Evolutionary conservation across 2,113 vertebrate species (phyloP).

Genomic region (Australoheros scitulus): DNA sequence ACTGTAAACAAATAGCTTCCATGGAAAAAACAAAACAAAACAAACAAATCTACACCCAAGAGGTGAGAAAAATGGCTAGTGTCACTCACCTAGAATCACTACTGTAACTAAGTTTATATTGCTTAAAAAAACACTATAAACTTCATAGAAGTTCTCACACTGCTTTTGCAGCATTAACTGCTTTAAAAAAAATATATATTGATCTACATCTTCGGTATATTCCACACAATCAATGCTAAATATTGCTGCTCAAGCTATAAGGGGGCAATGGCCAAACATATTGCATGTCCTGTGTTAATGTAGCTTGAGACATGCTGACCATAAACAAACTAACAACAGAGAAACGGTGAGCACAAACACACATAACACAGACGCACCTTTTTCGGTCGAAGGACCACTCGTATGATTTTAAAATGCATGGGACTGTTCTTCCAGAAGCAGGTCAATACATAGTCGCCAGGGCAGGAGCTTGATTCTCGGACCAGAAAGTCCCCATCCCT

Average conservation of each 20-base stretch:
- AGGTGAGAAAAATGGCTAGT: not conserved
- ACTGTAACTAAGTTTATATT: not conserved
- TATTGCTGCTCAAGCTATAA: not conserved
- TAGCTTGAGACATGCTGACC: not conserved
- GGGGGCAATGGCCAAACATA: not conserved
- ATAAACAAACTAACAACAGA: too few species aligned
- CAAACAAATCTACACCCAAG: not conserved
- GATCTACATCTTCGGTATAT: not conserved
- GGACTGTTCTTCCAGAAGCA: constrained; percentile 81
- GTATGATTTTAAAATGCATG: constrained; percentile 89
- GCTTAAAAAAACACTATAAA: not conserved
- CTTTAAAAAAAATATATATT: not conserved
- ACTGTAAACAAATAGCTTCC: not conserved
- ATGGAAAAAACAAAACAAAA: not conserved
- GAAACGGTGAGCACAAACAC: not conserved
- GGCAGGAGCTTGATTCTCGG: constrained; percentile 77
- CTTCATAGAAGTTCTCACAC: not conserved
- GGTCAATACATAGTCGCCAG: constrained; percentile 83
- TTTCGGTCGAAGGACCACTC: constrained; percentile 83
- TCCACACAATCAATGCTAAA: not conserved
- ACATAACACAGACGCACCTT: constrained; percentile 59
- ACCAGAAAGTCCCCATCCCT: constrained; percentile 89
- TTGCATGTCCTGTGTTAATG: not conserved
- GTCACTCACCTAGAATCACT: not conserved
- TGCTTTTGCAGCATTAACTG: too few species aligned